Percentiles rank a stretch among this genome's conserved stretches.
phyloP scores from a whole-genome alignment of 2,113 vertebrate species.

The Saimiri boliviensis region DNA sequence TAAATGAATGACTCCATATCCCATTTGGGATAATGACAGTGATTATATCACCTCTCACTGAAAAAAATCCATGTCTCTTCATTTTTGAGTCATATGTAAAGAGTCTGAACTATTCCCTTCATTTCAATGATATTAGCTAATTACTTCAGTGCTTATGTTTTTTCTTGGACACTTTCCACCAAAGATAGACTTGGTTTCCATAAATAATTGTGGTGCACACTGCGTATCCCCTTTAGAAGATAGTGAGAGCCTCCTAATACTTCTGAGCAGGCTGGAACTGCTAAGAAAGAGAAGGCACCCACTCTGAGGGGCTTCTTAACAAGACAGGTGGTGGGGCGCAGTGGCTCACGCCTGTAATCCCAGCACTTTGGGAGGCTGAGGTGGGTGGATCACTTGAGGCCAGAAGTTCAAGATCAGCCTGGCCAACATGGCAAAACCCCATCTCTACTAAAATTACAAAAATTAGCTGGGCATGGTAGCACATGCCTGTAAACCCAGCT shows the following conservation, averaged over 20 bases:
- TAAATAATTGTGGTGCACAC: slow-evolving; percentile 66
- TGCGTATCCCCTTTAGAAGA: slow-evolving; percentile 40
- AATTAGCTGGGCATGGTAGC: too few relatives aligned
- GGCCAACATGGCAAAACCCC: too few relatives aligned
- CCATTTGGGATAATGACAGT: neutral
- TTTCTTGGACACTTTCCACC: slow-evolving; percentile 69
- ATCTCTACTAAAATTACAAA: too few relatives aligned
- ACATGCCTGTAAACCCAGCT: too few relatives aligned
- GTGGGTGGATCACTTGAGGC: too few relatives aligned
- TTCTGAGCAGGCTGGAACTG: neutral
- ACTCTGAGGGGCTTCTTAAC: neutral
- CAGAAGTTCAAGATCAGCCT: too few relatives aligned
- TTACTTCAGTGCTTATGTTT: slow-evolving; percentile 62
- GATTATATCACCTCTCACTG: slow-evolving; percentile 55
- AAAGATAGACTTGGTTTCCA: slow-evolving; percentile 51
- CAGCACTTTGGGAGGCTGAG: too few relatives aligned
- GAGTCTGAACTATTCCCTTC: slow-evolving; percentile 56
- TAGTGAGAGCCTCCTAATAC: neutral
- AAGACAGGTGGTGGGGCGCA: neutral
- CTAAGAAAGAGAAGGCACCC: neutral
- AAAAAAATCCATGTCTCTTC: slow-evolving; percentile 58
- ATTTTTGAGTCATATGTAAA: slow-evolving; percentile 62
- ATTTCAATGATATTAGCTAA: slow-evolving; percentile 71
- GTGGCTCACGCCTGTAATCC: too few relatives aligned
- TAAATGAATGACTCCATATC: slow-evolving; percentile 18